Evolutionary conservation across 2,113 vertebrate species (phyloP), one percentile per base, ranked within the genome.

Genomic region (Sinocyclocheilus anophthalmus): DNA sequence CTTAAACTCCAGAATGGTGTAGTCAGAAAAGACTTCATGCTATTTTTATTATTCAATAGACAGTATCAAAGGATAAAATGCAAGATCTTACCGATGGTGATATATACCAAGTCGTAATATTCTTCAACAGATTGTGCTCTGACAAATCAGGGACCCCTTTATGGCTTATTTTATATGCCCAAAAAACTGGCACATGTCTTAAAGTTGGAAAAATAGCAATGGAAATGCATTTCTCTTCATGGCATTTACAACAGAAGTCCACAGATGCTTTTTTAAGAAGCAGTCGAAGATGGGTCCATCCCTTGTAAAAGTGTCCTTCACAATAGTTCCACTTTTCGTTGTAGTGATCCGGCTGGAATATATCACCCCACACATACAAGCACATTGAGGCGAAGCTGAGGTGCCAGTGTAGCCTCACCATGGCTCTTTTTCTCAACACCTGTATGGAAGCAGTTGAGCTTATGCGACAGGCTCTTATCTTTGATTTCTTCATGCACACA

Each of bases 381-480:
- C 55, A 45, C 70, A 76, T 22, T 22, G 72, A 61, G 12, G 18
- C 22, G n/a, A 63, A 63, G 39, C 37, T 8, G 72, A 76, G 83
- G 37, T 30, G 72, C 83, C 57, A 45, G 39, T 76, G 59, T 63
- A 76, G 57, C 55, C 12, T 84, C 83, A 76, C 50, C 57, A 1
- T 84, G 37, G 67, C 24, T 37, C n/a, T 72, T 22, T 72, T 22
- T 78, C 65, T 67, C 24, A 5, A 50, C 72, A 78, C 75, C 39
- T 18, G 6, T 24, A 33, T 42, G 45, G 59, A 61, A 50, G 30
- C 59, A 26, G 9, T 63, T 24, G 39, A 26, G 45, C 84, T 13
- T 37, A 18, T 69, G n/a, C 57, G 24, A 16, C 8, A 10, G 42
- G 81, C 20, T 87, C 77, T 85, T 91, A 90, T 94, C 92, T 90